Percentiles rank a stretch among this genome's conserved stretches.
Conservation (phyloP, 2,888 invertebrate species). For the Boloria euphrosyne region DNA sequence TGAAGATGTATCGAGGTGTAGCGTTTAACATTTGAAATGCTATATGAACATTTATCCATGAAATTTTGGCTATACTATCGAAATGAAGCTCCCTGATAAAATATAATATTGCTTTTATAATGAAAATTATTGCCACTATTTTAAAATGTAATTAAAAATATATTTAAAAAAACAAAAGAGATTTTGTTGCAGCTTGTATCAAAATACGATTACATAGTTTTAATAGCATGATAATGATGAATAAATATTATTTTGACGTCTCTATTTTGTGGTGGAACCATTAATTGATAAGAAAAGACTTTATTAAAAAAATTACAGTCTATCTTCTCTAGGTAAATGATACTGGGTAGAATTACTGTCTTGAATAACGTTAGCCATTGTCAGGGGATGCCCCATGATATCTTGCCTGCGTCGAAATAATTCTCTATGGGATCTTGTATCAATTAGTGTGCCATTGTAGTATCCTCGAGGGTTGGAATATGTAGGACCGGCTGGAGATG, state of each 20-base stretch:
- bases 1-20: conserved; percentile 59
- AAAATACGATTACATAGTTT: too few species aligned
- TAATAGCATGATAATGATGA: too few species aligned
- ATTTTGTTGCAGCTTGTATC: neutral
- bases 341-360: conserved; percentile 61
- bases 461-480: conserved; percentile 51
- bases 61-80: conserved; percentile 57
- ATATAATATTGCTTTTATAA: neutral
- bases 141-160: neutral
- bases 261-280: too few species aligned
- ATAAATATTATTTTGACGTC: too few species aligned
- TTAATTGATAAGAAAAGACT: neutral
- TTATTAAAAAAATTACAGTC: conserved; percentile 50
- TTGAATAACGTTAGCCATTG: conserved; percentile 66
- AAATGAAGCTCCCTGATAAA: conserved; percentile 54
- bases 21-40: conserved; percentile 67
- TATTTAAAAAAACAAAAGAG: neutral
- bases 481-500: conserved; percentile 48
- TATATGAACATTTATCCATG: conserved; percentile 57
- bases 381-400: conserved; percentile 59
- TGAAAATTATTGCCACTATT: neutral
- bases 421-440: conserved; percentile 53
- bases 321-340: conserved; percentile 59
- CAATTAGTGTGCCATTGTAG: conserved; percentile 54
- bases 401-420: conserved; percentile 59